phyloP scores from a whole-genome alignment of 2,113 vertebrate genomes.

The Antidorcas marsupialis region DNA sequence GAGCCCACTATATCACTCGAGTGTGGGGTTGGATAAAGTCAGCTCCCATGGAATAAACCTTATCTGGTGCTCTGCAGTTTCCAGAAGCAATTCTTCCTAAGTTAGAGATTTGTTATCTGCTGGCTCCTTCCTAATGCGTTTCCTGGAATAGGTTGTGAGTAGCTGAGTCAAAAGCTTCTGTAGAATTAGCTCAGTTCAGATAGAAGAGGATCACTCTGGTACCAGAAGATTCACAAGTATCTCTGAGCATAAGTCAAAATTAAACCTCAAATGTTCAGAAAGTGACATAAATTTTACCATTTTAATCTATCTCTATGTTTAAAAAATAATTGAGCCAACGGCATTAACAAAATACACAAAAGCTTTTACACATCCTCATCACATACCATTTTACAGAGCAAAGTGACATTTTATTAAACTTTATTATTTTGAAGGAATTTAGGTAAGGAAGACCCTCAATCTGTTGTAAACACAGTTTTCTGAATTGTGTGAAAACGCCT shows the following conservation, averaged over 20 bases:
- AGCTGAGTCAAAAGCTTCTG: conserved; percentile 56
- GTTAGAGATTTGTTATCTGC: conserved; percentile 67
- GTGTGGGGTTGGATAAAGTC: conserved; percentile 35
- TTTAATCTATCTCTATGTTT: not conserved
- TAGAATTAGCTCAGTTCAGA: conserved; percentile 43
- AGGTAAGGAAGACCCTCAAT: not conserved
- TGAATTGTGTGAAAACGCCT: not conserved
- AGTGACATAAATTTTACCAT: not conserved
- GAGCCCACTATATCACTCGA: conserved; percentile 25
- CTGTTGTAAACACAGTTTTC: not conserved
- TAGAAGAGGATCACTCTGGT: not conserved
- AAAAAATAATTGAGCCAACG: not conserved
- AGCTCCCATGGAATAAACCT: conserved; percentile 41
- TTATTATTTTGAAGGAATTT: not conserved
- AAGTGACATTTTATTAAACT: not conserved
- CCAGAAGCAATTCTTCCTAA: conserved; percentile 69
- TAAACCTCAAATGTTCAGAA: not conserved
- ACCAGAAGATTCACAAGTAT: not conserved
- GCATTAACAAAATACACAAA: not conserved
- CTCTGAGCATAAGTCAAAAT: not conserved
- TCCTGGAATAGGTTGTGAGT: conserved; percentile 66
- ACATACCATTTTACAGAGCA: not conserved
- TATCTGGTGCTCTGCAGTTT: conserved; percentile 63
- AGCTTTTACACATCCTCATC: not conserved
- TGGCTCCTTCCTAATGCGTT: conserved; percentile 47